Base-by-base conservation (phyloP, 2,797 vertebrate species). In the Thamnophis elegans region DNA sequence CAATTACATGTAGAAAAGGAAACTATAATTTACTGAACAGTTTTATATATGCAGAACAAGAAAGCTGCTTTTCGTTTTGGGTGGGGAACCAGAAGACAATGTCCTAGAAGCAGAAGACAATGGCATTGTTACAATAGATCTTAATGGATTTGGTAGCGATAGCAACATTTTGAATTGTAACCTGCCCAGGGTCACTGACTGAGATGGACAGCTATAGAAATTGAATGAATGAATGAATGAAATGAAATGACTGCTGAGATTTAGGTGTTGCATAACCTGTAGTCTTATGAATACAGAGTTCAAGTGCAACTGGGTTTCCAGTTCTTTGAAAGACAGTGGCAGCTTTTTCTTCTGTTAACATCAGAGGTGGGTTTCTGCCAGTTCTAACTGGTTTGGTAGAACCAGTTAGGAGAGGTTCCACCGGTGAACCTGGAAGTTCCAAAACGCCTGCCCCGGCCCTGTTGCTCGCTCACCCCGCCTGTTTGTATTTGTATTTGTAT, bases 1-100 rank as follows among this genome's bases (percentile, higher is more conserved):
- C 1, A 22, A 42, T 68, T 59, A 90, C 87, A 90, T 90, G 87
- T 73, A 78, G 89, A 90, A 93, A 87, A 78, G 16, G 28, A 60
- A 85, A 32, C 85, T 93, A 53, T 85, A 88, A 89, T 89, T 85
- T 88, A 88, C 68, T 68, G 55, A 91, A 91, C 85, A 73, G 13
- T 85, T 91, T 89, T 42, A 73, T 51, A 28, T 56, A 26, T 16
- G n/a, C 11, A 55, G 18, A 62, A 51, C 10, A 89, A 7, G 25
- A 36, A 16, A 36, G 18, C 28, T 54, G 54, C 26, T 28, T 89
- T 89, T 85, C 47, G 8, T 36, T 73, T 36, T 36, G 32, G 68
- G 16, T 73, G n/a, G n/a, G 65, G 65, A 68, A 68, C 14, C n/a
- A 68, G 65, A 18, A 32, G 14, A 7, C 68, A 20, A 25, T 68